phyloP scores from a whole-genome alignment of 2,888 invertebrate species.

The Sarcophaga caerulescens region DNA sequence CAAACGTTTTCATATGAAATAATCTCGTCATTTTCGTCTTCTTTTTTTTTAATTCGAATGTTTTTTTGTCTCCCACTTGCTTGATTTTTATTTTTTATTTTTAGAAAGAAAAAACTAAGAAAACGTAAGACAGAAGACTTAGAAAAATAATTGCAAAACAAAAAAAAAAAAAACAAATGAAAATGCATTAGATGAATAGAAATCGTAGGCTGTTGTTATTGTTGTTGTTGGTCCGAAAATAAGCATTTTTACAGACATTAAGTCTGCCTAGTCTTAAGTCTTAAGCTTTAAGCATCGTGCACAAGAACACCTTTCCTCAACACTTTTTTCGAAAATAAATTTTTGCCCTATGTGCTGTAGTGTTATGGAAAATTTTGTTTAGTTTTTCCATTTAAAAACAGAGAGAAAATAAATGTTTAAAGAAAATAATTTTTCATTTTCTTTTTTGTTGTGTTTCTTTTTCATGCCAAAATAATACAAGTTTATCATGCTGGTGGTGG shows the following conservation, averaged over 20 bases:
- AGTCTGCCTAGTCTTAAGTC: constrained; percentile 21
- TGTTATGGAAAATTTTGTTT: background rate
- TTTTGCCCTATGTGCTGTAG: background rate
- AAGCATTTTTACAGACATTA: constrained; percentile 49
- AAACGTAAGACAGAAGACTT: constrained; percentile 54
- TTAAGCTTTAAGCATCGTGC: background rate
- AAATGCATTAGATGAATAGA: background rate
- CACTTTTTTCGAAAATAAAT: constrained; percentile 9
- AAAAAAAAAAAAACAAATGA: background rate
- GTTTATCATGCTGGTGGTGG: constrained; percentile 40
- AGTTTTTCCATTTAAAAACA: background rate
- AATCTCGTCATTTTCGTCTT: background rate
- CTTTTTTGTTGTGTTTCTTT: background rate
- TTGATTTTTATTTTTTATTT: background rate
- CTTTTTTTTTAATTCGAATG: background rate
- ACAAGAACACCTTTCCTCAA: constrained; percentile 40
- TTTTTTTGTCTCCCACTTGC: background rate
- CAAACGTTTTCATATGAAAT: constrained; percentile 28
- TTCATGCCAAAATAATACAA: background rate
- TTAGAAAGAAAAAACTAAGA: background rate
- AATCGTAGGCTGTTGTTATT: constrained; percentile 44
- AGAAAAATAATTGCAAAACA: constrained; percentile 35
- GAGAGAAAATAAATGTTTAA: background rate
- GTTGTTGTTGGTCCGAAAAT: too few relatives aligned
- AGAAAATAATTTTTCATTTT: background rate